These are phyloP conservation scores for Apteryx owenii DNA, from an alignment of 2,113 vertebrate species.

Conservation along the genomic window DNA sequence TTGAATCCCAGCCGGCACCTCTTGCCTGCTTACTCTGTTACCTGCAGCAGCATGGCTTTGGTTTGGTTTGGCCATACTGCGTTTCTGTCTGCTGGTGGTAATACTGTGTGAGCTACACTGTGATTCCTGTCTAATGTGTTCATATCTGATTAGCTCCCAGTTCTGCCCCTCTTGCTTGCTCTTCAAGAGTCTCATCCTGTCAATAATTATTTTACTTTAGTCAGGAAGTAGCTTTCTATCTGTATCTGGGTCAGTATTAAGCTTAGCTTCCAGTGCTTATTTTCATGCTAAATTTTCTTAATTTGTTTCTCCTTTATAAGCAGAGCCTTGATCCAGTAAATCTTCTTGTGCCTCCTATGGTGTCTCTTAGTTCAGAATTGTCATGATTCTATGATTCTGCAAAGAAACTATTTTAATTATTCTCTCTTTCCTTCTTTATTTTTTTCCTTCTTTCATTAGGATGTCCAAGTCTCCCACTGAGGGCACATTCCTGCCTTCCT, in stretches of 20 bases:
- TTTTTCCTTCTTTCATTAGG: not conserved
- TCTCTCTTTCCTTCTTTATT: not conserved
- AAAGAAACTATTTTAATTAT: constrained; percentile 48
- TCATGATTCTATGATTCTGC: constrained; percentile 57
- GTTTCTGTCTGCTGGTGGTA: not conserved
- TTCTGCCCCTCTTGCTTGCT: not conserved
- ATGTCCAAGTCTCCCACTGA: not conserved
- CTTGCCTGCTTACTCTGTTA: fast-evolving
- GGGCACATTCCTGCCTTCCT: not conserved
- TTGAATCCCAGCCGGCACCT: not conserved
- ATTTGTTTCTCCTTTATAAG: constrained; percentile 54
- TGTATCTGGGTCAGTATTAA: constrained; percentile 54
- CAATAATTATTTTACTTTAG: constrained; percentile 33
- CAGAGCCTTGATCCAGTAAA: constrained; percentile 37
- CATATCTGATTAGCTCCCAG: not conserved
- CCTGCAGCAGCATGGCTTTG: not conserved
- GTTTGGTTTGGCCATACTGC: not conserved
- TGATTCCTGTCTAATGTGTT: not conserved
- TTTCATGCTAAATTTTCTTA: constrained; percentile 55
- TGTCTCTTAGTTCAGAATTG: constrained; percentile 12
- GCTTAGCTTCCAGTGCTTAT: constrained; percentile 42
- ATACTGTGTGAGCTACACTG: not conserved
- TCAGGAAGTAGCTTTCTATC: constrained; percentile 7
- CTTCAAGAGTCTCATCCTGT: not conserved
- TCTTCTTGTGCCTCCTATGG: constrained; percentile 52